Base-by-base conservation (phyloP, 2,113 vertebrate genomes). In the Hemibagrus wyckioides region DNA sequence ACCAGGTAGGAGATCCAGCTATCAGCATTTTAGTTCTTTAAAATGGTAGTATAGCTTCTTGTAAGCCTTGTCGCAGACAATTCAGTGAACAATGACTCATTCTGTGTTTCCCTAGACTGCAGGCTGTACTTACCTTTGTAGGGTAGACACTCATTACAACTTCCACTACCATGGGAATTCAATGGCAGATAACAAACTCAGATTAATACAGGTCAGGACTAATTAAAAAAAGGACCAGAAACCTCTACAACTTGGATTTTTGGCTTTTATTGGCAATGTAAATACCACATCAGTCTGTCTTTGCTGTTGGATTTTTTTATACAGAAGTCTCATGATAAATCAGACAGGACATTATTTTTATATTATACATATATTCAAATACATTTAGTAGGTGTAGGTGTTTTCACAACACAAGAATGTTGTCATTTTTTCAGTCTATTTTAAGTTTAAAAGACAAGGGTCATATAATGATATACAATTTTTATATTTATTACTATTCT, bases 71-170 rank as follows among this genome's bases (percentile, higher is more conserved):
- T 56, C 79, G 30, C 14, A 44, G 48, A 75, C 39, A 88, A 33
- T 81, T 52, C 75, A 76, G 48, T 83, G 56, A 84, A 41, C 65
- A 65, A 76, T 85, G 71, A 80, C 71, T 88, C 86, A 85, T 65
- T 52, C 85, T 2, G 19, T 48, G 17, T 63, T 80, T 71, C 52
- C 3, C 11, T 57, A 83, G 73, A 80, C 57, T 57, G 11, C 76
- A 75, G 33, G 39, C 54, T 89, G 50, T 73, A 89, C 81, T 87
- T 89, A 73, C 59, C 23, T 82, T 41, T 71, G 61, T 73, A 61
- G 57, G n/a, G 36, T 76, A 69, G 52, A 87, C 30, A 76, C 41
- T 59, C 17, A 8, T 50, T 63, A 57, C 81, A 80, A 17, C 71
- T 84, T 84, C 41, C 41, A 36, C 1, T 83, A 9, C 56, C 44